Conservation (phyloP, 2,888 invertebrate genomes). For the Cosmia pyralina region DNA sequence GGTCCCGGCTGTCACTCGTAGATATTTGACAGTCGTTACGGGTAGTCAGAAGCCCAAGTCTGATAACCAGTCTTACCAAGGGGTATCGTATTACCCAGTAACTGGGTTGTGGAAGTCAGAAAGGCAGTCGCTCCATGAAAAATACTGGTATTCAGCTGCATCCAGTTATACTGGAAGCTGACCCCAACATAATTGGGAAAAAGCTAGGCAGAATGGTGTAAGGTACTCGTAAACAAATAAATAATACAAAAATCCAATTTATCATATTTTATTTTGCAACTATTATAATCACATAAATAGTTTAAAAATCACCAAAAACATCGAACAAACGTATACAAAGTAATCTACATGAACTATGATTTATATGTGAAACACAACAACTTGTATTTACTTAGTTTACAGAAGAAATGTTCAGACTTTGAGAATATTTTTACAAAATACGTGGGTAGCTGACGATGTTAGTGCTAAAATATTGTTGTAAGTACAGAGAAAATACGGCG, state of each 20-base stretch:
- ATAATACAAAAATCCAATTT: slow-evolving; percentile 31
- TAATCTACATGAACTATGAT: slow-evolving; percentile 54
- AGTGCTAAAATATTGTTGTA: background rate
- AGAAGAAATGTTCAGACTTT: slow-evolving; percentile 58
- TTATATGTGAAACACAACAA: slow-evolving; percentile 55
- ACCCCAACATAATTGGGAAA: too few relatives aligned
- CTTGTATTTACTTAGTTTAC: slow-evolving; percentile 41
- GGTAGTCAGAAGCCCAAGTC: background rate
- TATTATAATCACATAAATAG: slow-evolving; percentile 66
- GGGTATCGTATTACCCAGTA: too few relatives aligned
- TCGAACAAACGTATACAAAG: slow-evolving; percentile 64
- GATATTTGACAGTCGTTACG: background rate
- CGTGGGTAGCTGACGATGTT: slow-evolving; percentile 14
- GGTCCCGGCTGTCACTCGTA: background rate
- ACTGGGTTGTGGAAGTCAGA: too few relatives aligned
- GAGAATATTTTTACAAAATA: slow-evolving; percentile 52
- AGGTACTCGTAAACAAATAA: slow-evolving; percentile 21
- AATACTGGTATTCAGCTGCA: too few relatives aligned
- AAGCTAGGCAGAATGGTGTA: too few relatives aligned
- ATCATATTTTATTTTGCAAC: slow-evolving; percentile 62
- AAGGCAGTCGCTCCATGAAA: too few relatives aligned
- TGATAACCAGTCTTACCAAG: background rate
- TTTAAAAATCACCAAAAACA: slow-evolving; percentile 62
- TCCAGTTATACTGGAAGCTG: too few relatives aligned
- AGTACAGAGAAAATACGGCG: background rate